Evolutionary conservation across 2,113 vertebrate species (phyloP).

Genomic region (Scalopus aquaticus): DNA sequence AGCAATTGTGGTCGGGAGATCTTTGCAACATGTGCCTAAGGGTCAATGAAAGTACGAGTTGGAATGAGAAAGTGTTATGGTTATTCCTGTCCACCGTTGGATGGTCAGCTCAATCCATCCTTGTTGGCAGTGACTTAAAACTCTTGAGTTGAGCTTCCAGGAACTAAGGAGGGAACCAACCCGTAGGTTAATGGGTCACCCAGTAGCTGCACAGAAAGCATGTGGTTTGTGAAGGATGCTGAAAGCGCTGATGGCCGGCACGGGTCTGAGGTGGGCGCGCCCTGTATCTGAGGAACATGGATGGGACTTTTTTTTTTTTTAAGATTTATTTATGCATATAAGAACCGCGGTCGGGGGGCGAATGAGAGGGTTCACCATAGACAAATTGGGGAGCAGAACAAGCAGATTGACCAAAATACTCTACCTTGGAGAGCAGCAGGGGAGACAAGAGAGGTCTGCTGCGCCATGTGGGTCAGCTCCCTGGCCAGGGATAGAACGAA

Average conservation of each 20-base stretch:
- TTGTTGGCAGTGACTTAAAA: not conserved
- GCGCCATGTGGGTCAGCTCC: too few relatives aligned
- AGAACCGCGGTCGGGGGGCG: too few relatives aligned
- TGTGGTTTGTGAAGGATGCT: not conserved
- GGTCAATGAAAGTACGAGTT: not conserved
- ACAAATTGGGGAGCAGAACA: too few relatives aligned
- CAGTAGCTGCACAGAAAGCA: not conserved
- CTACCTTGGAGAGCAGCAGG: too few relatives aligned
- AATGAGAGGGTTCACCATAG: too few relatives aligned
- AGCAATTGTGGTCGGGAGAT: too few relatives aligned
- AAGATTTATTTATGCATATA: too few relatives aligned
- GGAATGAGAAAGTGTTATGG: not conserved
- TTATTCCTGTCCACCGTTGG: not conserved
- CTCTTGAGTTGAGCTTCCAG: not conserved
- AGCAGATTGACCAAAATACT: too few relatives aligned
- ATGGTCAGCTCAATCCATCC: not conserved
- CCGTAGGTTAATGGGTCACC: not conserved
- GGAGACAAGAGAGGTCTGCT: too few relatives aligned
- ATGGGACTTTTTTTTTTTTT: too few relatives aligned
- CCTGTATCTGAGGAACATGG: not conserved
- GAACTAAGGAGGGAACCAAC: not conserved
- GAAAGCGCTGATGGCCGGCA: not conserved
- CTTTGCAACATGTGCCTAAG: too few relatives aligned
- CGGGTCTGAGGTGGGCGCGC: not conserved
- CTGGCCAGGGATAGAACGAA: too few relatives aligned